Percentiles rank a stretch among this genome's conserved stretches.
Conservation (phyloP, 2,797 vertebrate genomes). For the Gallirallus australis region DNA sequence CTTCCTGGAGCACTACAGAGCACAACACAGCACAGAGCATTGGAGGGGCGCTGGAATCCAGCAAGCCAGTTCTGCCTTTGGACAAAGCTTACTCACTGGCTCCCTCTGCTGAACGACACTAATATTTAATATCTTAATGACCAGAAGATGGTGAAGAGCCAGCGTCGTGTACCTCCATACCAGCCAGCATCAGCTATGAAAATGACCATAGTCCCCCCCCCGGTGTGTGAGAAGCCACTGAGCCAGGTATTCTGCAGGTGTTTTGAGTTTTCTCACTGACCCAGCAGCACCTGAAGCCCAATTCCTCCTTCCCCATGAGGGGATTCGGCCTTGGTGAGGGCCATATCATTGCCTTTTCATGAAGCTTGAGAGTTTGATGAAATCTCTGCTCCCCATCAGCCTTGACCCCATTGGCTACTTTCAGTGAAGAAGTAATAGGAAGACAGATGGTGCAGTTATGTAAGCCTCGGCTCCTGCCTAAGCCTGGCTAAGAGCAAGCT, state of each 20-base stretch:
- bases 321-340: neutral
- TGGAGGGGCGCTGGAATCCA: too few relatives aligned
- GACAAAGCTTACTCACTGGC: neutral
- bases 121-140: neutral
- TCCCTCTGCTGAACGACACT: neutral
- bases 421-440: constrained; percentile 7
- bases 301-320: neutral
- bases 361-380: neutral
- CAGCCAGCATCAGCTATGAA: neutral
- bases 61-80: fast-evolving
- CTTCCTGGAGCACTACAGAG: neutral
- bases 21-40: neutral
- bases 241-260: neutral
- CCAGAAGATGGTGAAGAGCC: neutral
- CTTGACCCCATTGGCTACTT: constrained; percentile 22
- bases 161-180: fast-evolving
- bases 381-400: neutral
- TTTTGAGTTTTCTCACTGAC: neutral
- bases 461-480: constrained; percentile 42
- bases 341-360: fast-evolving
- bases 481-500: constrained; percentile 36
- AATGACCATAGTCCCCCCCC: neutral
- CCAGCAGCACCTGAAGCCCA: neutral
- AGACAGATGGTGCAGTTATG: constrained; percentile 64
- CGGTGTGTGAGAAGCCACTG: fast-evolving